phyloP scores from a whole-genome alignment of 2,797 vertebrate genomes.

The Leucoraja ocellata region DNA sequence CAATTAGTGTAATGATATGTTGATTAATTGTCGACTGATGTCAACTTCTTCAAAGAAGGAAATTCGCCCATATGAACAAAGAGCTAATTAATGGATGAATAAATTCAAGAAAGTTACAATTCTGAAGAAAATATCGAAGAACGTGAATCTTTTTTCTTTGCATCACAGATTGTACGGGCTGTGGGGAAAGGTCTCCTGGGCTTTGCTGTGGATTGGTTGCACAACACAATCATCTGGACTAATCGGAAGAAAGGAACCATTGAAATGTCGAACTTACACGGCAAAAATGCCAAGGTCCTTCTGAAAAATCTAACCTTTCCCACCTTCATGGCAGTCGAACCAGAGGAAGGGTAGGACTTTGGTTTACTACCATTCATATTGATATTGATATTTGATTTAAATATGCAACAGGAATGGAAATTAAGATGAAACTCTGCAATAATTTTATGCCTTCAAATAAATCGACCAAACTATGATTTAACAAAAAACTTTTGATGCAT shows the following conservation, averaged over 20 bases:
- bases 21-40: background rate
- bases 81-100: background rate
- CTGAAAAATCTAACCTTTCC: conserved; percentile 64
- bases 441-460: background rate
- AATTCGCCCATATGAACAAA: background rate
- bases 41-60: background rate
- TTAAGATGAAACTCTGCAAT: background rate
- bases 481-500: too few relatives aligned
- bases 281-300: conserved; percentile 65
- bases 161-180: conserved; percentile 67
- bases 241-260: conserved; percentile 71
- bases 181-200: conserved; percentile 72
- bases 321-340: conserved; percentile 67
- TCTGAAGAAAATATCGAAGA: too few relatives aligned
- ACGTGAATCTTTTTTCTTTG: background rate
- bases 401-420: background rate
- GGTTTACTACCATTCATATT: background rate
- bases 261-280: conserved; percentile 66
- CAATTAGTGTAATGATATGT: background rate
- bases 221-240: conserved; percentile 71
- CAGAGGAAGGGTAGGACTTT: conserved; percentile 44
- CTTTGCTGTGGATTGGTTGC: conserved; percentile 82
- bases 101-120: background rate
- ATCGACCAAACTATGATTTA: too few relatives aligned
- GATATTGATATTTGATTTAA: background rate